These are phyloP conservation scores for Pteronura brasiliensis DNA, from an alignment of 2,113 vertebrate species.

Conservation along the genomic window DNA sequence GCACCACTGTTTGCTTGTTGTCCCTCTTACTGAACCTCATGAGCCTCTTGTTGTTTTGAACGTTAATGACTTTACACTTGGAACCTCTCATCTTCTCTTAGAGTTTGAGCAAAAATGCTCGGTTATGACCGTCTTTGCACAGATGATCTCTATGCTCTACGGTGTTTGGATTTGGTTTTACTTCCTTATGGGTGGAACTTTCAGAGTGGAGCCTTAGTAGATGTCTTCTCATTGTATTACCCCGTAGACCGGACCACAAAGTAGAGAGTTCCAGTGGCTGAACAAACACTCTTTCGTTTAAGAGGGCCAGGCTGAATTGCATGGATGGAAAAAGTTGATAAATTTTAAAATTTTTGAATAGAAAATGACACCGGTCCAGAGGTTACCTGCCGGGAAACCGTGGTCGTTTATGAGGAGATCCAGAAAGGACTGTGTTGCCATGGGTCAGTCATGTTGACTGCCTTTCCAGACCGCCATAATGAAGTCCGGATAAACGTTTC, in stretches of 20 bases:
- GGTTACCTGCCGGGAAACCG: not conserved
- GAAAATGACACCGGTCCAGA: not conserved
- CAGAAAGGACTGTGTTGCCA: not conserved
- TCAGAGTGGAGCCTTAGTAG: not conserved
- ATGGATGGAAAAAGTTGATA: not conserved
- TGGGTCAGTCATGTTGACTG: not conserved
- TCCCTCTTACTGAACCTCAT: not conserved
- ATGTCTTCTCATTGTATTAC: not conserved
- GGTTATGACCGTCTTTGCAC: not conserved
- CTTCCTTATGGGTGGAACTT: not conserved
- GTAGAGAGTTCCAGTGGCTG: not conserved
- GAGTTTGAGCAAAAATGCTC: not conserved
- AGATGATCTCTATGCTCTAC: not conserved
- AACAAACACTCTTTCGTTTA: not conserved
- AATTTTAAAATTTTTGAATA: not conserved
- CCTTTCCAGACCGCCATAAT: not conserved
- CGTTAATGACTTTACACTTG: not conserved
- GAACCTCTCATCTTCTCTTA: not conserved
- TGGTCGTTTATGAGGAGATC: not conserved
- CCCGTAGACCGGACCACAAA: not conserved
- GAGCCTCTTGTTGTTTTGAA: not conserved
- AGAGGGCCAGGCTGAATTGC: constrained; percentile 4
- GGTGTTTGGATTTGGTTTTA: not conserved
- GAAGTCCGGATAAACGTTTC: not conserved
- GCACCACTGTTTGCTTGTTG: not conserved